These are phyloP conservation scores for Drosophila orosa DNA, from an alignment of 1,140 invertebrate genomes.

Conservation along the genomic window DNA sequence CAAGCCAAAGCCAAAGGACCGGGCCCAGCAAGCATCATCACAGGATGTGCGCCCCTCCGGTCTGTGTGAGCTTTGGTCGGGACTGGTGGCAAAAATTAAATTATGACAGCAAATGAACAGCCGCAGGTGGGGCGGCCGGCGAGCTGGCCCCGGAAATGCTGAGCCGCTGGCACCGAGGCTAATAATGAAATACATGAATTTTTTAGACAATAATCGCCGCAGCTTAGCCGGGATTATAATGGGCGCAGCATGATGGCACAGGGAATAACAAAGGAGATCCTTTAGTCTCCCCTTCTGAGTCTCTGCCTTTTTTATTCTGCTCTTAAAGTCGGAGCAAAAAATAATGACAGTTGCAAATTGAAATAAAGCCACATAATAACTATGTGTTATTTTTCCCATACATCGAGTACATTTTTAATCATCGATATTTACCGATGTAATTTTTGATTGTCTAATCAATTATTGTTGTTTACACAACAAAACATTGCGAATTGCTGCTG, in stretches of 20 bases:
- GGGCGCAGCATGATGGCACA: conserved; percentile 31
- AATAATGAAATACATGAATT: conserved; percentile 83
- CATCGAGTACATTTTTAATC: conserved; percentile 27
- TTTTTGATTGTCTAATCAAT: conserved; percentile 63
- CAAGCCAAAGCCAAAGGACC: conserved; percentile 30
- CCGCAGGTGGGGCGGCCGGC: conserved; percentile 40
- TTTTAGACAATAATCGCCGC: conserved; percentile 79
- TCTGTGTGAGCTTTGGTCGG: conserved; percentile 31
- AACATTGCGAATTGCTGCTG: conserved; percentile 17
- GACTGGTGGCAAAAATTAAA: conserved; percentile 78
- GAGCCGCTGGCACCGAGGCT: conserved; percentile 50
- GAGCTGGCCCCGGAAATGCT: conserved; percentile 61
- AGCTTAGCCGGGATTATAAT: conserved; percentile 75
- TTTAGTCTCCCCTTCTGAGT: not conserved
- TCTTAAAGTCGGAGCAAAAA: conserved; percentile 17
- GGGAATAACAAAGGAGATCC: conserved; percentile 32
- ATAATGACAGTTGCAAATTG: conserved; percentile 10
- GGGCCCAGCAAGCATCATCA: not conserved
- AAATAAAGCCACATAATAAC: not conserved
- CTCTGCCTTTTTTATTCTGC: not conserved
- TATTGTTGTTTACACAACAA: conserved; percentile 62
- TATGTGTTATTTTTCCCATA: conserved; percentile 7
- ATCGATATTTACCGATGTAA: conserved; percentile 57
- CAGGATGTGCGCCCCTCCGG: conserved; percentile 48
- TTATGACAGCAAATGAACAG: conserved; percentile 80